phyloP scores from a whole-genome alignment of 2,888 invertebrate species.

The Idaea aversata region DNA sequence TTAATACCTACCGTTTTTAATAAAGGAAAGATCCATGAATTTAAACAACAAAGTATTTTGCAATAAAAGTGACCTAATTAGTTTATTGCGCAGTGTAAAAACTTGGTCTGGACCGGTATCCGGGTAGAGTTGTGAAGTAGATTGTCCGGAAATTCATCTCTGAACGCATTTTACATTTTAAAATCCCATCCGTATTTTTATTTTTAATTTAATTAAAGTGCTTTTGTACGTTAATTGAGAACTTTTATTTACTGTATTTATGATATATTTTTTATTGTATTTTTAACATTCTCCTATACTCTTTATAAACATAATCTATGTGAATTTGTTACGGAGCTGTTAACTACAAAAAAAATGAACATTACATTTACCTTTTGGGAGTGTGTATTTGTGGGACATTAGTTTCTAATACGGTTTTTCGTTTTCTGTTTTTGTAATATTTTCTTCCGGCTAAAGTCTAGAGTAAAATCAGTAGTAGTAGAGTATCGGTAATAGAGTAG shows the following conservation, averaged over 20 bases:
- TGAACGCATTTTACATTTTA: constrained; percentile 15
- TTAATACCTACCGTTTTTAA: no score
- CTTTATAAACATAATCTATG: no score
- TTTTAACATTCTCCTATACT: no score
- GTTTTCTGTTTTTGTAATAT: background rate
- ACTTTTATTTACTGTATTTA: constrained; percentile 2
- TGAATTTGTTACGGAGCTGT: background rate
- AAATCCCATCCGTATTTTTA: constrained; percentile 20
- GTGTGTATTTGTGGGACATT: background rate
- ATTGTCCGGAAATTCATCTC: constrained; percentile 42
- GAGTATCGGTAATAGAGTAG: no score
- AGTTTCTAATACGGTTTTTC: no score
- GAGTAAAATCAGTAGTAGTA: no score
- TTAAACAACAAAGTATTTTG: no score
- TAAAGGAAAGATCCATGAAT: no score
- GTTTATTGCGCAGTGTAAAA: constrained; percentile 34
- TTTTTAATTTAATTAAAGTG: constrained; percentile 3
- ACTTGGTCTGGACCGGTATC: constrained; percentile 24
- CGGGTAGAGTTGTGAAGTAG: constrained; percentile 31
- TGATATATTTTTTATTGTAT: background rate
- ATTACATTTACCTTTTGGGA: background rate
- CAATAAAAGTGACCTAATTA: constrained; percentile 8
- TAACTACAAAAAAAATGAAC: background rate
- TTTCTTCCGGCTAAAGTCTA: background rate
- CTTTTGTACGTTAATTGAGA: background rate